phyloP scores from a whole-genome alignment of 2,113 vertebrate genomes.

The Mus pahari region DNA sequence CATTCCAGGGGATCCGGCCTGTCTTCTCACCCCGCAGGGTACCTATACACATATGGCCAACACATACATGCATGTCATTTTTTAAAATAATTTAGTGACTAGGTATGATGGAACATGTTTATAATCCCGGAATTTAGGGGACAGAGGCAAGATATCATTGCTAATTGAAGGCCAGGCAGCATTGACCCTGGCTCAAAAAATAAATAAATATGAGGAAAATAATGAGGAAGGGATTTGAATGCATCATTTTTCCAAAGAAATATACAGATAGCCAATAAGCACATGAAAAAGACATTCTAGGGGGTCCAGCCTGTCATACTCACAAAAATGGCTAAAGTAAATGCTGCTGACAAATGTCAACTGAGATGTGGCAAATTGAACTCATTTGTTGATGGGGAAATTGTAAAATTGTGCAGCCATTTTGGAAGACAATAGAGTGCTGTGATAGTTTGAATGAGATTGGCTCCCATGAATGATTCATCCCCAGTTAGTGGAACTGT shows the following conservation, averaged over 20 bases:
- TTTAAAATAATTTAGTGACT: neutral
- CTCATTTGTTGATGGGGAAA: neutral
- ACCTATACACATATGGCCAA: neutral
- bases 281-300: no score
- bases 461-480: neutral
- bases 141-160: neutral
- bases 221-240: neutral
- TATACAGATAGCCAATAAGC: neutral
- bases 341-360: neutral
- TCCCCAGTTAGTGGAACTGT: neutral
- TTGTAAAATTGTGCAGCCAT: neutral
- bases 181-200: neutral
- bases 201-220: neutral
- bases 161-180: neutral
- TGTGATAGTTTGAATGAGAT: neutral
- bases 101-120: no score
- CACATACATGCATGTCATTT: neutral
- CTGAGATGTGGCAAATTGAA: neutral
- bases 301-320: no score
- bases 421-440: neutral
- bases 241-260: conserved; percentile 29
- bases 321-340: neutral
- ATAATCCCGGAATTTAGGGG: no score
- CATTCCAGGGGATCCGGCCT: neutral
- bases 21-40: neutral